Conservation (phyloP, 2,113 vertebrate species). For the Cromileptes altivelis region DNA sequence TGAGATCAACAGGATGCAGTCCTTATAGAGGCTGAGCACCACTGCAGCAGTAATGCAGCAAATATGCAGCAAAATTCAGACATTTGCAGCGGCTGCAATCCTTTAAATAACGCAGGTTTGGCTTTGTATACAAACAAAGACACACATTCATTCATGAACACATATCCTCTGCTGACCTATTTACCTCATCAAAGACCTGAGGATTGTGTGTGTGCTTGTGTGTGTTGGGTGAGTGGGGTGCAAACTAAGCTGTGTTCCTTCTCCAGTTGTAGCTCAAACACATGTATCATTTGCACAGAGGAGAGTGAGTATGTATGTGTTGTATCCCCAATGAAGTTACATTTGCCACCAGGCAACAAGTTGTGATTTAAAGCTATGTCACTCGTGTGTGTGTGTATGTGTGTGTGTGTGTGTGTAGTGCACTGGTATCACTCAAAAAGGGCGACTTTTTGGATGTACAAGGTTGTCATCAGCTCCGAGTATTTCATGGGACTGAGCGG, state of each 20-base stretch:
- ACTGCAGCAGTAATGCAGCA: constrained; percentile 35
- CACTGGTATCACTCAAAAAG: neutral
- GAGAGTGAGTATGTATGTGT: neutral
- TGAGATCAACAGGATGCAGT: constrained; percentile 13
- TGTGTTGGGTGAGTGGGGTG: neutral
- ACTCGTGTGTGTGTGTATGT: neutral
- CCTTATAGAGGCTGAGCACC: neutral
- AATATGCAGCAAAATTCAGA: neutral
- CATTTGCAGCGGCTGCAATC: neutral
- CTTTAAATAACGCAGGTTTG: constrained; percentile 26
- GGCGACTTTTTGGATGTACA: constrained; percentile 34
- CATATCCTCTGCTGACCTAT: constrained; percentile 50
- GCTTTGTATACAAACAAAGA: constrained; percentile 37
- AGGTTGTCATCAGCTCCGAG: constrained; percentile 36
- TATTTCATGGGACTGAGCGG: constrained; percentile 43
- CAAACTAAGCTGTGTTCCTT: constrained; percentile 44
- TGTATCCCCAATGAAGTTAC: neutral
- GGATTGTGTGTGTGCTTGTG: constrained; percentile 3
- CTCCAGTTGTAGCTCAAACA: neutral
- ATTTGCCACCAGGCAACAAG: constrained; percentile 21
- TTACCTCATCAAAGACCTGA: constrained; percentile 58
- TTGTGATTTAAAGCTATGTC: neutral
- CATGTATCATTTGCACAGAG: constrained; percentile 31
- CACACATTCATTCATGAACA: constrained; percentile 21
- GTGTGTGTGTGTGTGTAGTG: constrained; percentile 1